A percentile compares a stretch with the other conserved stretches of the same genome.
Evolutionary conservation across 1,140 invertebrate species (phyloP).

Genomic region (Stenopsyche tienmushanensis): DNA sequence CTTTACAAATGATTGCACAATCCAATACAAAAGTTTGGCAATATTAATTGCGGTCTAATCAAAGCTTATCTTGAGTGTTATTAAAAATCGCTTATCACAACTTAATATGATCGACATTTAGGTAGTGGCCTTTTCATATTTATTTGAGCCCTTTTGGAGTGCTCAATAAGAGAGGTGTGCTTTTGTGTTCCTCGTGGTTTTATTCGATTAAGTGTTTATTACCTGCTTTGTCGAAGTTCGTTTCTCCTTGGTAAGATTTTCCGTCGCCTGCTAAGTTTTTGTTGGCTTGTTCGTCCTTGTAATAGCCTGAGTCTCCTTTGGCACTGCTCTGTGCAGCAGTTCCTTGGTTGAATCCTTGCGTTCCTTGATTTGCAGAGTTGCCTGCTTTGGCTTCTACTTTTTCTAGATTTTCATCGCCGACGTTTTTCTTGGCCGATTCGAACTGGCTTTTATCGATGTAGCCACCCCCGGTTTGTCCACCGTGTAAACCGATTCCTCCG

Average conservation of each 20-base stretch:
- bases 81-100: too few species aligned
- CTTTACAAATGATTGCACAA: too few species aligned
- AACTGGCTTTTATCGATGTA: conserved; percentile 58
- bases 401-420: conserved; percentile 55
- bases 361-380: conserved; percentile 54
- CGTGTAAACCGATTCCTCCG: conserved; percentile 43
- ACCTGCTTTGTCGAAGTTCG: conserved; percentile 59
- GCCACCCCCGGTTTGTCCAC: conserved; percentile 52
- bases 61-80: too few species aligned
- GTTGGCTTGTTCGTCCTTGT: conserved; percentile 57
- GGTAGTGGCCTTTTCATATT: too few species aligned
- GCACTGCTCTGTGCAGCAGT: conserved; percentile 52
- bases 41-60: too few species aligned
- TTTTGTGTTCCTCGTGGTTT: too few species aligned
- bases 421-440: conserved; percentile 57
- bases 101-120: too few species aligned
- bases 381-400: conserved; percentile 57
- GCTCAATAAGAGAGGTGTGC: too few species aligned
- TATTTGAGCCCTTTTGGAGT: too few species aligned
- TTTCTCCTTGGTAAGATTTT: conserved; percentile 57
- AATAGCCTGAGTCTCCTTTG: conserved; percentile 59
- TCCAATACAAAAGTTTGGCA: too few species aligned
- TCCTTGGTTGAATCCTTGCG: conserved; percentile 56
- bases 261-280: conserved; percentile 60
- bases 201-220: conserved; percentile 33